phyloP scores from a whole-genome alignment of 1,140 invertebrate genomes.

The Papilio xuthus region DNA sequence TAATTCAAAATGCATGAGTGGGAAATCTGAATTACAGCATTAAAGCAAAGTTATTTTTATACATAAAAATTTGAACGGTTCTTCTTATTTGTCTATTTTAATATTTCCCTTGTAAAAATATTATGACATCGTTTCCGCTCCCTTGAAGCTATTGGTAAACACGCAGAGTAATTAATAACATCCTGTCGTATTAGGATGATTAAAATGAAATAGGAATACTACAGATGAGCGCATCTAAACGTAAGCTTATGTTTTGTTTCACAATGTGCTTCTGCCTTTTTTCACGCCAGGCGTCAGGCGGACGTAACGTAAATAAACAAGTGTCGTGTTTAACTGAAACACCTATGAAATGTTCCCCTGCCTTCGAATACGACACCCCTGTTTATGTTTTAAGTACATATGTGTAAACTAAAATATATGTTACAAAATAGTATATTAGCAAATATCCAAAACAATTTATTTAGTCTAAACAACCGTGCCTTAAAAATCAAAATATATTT shows the following conservation, averaged over 20 bases:
- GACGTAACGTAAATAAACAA: conserved; percentile 21
- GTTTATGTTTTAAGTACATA: conserved; percentile 13
- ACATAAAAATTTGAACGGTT: not conserved
- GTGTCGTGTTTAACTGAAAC: conserved; percentile 20
- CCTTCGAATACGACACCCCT: not conserved
- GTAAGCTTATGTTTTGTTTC: not conserved
- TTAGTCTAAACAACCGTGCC: conserved; percentile 1
- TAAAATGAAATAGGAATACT: not conserved
- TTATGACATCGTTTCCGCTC: conserved; percentile 1
- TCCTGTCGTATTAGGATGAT: not conserved
- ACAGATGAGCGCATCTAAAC: not conserved
- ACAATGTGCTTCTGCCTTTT: conserved; percentile 15
- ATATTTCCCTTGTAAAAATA: not conserved
- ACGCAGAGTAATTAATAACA: not conserved
- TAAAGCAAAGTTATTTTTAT: not conserved
- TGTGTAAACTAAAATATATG: not conserved
- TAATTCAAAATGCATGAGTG: not conserved
- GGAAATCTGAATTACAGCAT: not conserved
- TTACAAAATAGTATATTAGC: conserved; percentile 3
- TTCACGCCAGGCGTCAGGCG: conserved; percentile 15
- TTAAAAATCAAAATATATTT: conserved; percentile 2
- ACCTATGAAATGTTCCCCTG: conserved; percentile 11
- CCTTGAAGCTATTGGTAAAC: not conserved
- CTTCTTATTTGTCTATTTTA: not conserved
- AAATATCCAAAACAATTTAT: not conserved